Percentiles rank a stretch among this genome's conserved stretches.
phyloP scores from a whole-genome alignment of 2,113 vertebrate genomes.

The Camelus dromedarius region DNA sequence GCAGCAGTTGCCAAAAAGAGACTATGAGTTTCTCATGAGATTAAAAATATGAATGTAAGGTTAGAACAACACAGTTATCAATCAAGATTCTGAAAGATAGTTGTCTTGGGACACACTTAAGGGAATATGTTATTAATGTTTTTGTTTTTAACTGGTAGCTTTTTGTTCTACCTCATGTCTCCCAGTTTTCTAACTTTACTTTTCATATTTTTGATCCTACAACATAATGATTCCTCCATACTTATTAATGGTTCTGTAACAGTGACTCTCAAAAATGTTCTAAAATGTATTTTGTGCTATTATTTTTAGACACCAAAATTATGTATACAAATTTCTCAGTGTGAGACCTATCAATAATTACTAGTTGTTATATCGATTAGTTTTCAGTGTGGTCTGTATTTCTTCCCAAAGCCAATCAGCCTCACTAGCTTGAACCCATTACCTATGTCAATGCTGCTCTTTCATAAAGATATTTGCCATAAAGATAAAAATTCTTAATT shows the following conservation, averaged over 20 bases:
- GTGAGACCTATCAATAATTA: neutral
- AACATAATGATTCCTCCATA: neutral
- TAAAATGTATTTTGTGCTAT: neutral
- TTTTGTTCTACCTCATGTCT: conserved; percentile 52
- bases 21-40: neutral
- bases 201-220: conserved; percentile 49
- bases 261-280: conserved; percentile 22
- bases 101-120: conserved; percentile 11
- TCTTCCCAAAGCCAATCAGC: neutral
- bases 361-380: neutral
- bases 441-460: neutral
- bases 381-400: neutral
- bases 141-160: neutral
- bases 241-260: conserved; percentile 7
- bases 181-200: conserved; percentile 47
- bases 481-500: neutral
- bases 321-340: neutral
- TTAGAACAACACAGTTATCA: neutral
- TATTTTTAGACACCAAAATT: neutral
- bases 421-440: neutral
- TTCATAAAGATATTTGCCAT: conserved; percentile 26
- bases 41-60: conserved; percentile 40
- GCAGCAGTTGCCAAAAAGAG: neutral
- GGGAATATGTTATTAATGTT: neutral
- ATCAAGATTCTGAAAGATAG: conserved; percentile 52